Evolutionary conservation across 2,797 vertebrate species (phyloP), one percentile per base, ranked within the genome.

Genomic region (Chelon auratus): DNA sequence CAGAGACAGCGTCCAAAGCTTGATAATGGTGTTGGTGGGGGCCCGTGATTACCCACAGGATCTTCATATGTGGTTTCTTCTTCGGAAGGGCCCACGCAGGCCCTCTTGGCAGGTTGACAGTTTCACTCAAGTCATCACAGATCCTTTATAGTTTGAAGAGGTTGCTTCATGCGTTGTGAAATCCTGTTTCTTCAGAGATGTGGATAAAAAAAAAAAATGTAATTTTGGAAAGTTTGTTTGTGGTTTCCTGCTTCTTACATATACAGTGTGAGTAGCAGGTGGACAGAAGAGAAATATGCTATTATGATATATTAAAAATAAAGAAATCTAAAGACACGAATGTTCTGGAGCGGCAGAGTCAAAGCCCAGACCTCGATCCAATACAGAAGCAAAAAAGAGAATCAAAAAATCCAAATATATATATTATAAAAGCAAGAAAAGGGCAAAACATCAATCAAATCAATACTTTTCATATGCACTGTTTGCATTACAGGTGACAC

Each of bases 1-100:
- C 76, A 81, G 72, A 67, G 82, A 75, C 89, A 90, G 30, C 26
- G 58, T 58, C 58, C 13, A 1, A 17, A 24, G 20, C 13, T 13
- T 71, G 61, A 52, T 60, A 20, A 1, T 61, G 36, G 9, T 12
- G 12, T 11, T 14, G 45, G 71, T 40, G 59, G 42, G 7, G 71
- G 73, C 62, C 66, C 5, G 24, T 47, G 26, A 64, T 77, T 71
- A 15, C 69, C 72, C 17, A 4, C n/a, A 62, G 50, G 74, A 57
- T 48, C 15, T 56, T n/a, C 6, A 10, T 36, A 9, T 3, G n/a
- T 11, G n/a, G 3, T 40, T 68, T 53, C 1, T 56, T 64, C 65
- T 3, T 50, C 30, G 9, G 40, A 78, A 54, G 39, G 76, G 17
- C 33, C 64, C 12, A 77, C 62, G 14, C 55, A 68, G 6, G 42